These are phyloP conservation scores for Trachelus tabidus DNA, from an alignment of 2,888 invertebrate species.

Conservation along the genomic window DNA sequence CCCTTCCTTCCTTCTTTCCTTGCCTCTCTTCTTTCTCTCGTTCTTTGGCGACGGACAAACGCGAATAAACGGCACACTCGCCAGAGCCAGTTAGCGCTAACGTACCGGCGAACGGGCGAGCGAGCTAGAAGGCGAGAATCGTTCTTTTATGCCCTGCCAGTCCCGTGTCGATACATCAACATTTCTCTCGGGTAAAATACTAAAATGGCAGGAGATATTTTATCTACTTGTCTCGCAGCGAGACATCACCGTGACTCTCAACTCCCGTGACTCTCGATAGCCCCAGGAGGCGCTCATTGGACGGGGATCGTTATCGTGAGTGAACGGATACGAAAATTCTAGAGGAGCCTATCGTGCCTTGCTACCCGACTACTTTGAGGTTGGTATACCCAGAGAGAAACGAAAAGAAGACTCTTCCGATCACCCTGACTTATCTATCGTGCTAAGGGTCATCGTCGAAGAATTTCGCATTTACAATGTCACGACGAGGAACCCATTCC, in stretches of 20 bases:
- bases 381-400: background rate
- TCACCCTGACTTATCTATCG: background rate
- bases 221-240: constrained; percentile 18
- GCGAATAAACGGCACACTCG: background rate
- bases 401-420: background rate
- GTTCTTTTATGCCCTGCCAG: background rate
- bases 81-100: background rate
- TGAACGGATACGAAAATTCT: background rate
- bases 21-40: background rate
- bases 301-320: background rate
- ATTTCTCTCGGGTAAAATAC: constrained; percentile 6
- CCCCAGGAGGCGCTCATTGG: background rate
- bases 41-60: background rate
- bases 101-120: background rate
- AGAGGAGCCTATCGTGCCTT: background rate
- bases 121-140: background rate
- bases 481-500: background rate
- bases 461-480: background rate
- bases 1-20: background rate
- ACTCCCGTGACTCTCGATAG: background rate
- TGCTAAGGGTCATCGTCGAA: background rate
- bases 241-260: constrained; percentile 1
- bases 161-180: constrained; percentile 3
- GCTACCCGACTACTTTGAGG: background rate
- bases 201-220: constrained; percentile 30